Evolutionary conservation across 2,113 vertebrate genomes (phyloP), one percentile per base, ranked within the genome.

Genomic region (Pitta sordida): DNA sequence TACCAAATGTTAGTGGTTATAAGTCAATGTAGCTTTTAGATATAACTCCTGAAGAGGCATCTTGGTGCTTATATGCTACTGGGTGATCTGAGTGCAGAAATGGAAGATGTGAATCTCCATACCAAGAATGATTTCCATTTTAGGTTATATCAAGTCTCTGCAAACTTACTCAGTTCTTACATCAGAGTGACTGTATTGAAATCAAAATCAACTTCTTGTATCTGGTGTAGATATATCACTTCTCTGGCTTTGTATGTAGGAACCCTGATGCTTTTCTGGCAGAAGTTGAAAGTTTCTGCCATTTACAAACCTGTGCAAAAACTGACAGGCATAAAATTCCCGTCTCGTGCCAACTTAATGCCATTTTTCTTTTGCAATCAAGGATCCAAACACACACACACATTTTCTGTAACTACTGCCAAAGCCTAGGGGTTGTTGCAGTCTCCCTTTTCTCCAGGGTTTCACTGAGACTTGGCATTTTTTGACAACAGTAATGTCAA

Each of bases 271-370:
- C 76, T 87, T 92, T 91, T 83, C 93, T 95, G 94, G 91, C 93
- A 95, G 84, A 91, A 87, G 75, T 80, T 94, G 67, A 85, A 96
- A 91, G 89, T 94, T 94, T 86, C 67, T 89, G 62, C 95, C 89
- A 59, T 69, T 83, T 86, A 73, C 68, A 94, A 56, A 90, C 80
- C 71, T 70, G 51, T 75, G 84, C 85, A 86, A 85, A 94, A 96
- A 73, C 83, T 64, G 75, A 91, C 89, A 91, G 71, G 77, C 86
- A 93, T 67, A 91, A 88, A 95, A 92, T 90, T 86, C 62, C 73
- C 79, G 78, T 53, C 43, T 39, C 68, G 41, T 96, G 93, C 94
- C 92, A 94, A 94, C 68, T 88, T 90, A 70, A 90, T 91, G 87
- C 90, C 83, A 65, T 93, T 94, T 93, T 85, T 86, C 48, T 95